phyloP scores from a whole-genome alignment of 2,797 vertebrate species.

The Knipowitschia caucasica region DNA sequence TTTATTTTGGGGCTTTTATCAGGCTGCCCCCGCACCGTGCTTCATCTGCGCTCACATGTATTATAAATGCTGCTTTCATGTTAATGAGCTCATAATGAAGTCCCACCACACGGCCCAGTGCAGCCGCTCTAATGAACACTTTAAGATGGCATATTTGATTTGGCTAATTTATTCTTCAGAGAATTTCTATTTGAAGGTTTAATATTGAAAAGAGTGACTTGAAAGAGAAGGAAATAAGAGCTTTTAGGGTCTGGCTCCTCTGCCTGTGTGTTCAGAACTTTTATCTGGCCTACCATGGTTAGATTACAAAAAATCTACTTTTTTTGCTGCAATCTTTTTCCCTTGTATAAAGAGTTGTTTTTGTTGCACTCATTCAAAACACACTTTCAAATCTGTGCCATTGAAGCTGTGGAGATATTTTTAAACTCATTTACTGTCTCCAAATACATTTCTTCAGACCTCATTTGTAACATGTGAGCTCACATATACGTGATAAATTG shows the following conservation, averaged over 20 bases:
- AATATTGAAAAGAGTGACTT: slow-evolving; percentile 68
- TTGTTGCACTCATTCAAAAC: no score
- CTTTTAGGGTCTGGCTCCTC: slow-evolving; percentile 57
- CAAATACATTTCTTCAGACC: no score
- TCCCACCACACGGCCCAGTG: slow-evolving; percentile 65
- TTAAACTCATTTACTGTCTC: no score
- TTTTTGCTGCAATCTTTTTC: no score
- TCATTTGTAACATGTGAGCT: no score
- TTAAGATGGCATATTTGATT: slow-evolving; percentile 79
- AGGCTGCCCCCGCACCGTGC: slow-evolving; percentile 42
- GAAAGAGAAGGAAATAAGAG: slow-evolving; percentile 60
- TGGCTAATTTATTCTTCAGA: slow-evolving; percentile 78
- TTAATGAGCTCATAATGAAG: slow-evolving; percentile 78
- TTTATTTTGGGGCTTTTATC: slow-evolving; percentile 69
- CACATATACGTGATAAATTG: no score
- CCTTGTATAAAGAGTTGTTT: no score
- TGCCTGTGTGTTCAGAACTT: slow-evolving; percentile 35
- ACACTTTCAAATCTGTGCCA: no score
- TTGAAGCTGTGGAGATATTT: no score
- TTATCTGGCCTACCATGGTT: no score
- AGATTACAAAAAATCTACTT: no score
- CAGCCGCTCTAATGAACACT: slow-evolving; percentile 72
- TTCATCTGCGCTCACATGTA: slow-evolving; percentile 78
- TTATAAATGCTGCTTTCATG: slow-evolving; percentile 82
- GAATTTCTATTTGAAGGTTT: slow-evolving; percentile 72